Conservation (phyloP, 2,888 invertebrate species). For the Amblyjoppa fuscipennis region DNA sequence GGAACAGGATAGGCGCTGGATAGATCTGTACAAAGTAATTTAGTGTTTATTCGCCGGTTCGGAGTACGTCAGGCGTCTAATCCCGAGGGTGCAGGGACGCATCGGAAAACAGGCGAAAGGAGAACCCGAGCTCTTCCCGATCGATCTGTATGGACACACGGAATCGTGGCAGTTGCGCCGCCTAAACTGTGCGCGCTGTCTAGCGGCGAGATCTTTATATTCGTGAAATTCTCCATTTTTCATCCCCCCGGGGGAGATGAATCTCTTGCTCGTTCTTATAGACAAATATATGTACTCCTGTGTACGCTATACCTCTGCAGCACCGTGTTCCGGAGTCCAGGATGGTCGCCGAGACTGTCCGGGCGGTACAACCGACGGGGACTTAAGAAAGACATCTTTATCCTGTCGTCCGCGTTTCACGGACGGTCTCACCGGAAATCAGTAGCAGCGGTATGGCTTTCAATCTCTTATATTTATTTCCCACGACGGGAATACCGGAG, state of each 20-base stretch:
- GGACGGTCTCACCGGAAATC: slow-evolving; percentile 67
- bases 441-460: slow-evolving; percentile 32
- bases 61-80: slow-evolving; percentile 71
- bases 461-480: slow-evolving; percentile 48
- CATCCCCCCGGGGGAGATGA: slow-evolving; percentile 62
- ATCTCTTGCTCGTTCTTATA: slow-evolving; percentile 45
- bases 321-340: slow-evolving; percentile 31
- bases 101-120: slow-evolving; percentile 63
- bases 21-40: slow-evolving; percentile 72
- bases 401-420: slow-evolving; percentile 65
- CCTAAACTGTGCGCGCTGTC: slow-evolving; percentile 16
- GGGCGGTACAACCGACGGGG: slow-evolving; percentile 6
- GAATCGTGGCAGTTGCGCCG: background rate
- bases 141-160: slow-evolving; percentile 46
- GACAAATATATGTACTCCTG: slow-evolving; percentile 51
- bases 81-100: slow-evolving; percentile 59
- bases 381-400: slow-evolving; percentile 67
- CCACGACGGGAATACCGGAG: slow-evolving; percentile 32
- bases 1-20: slow-evolving; percentile 22
- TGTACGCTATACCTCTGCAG: slow-evolving; percentile 42
- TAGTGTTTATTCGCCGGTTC: slow-evolving; percentile 72
- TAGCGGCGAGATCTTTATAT: slow-evolving; percentile 36
- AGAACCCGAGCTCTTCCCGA: slow-evolving; percentile 53
- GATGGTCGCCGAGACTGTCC: slow-evolving; percentile 38
- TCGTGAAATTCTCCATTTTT: slow-evolving; percentile 64